phyloP scores from a whole-genome alignment of 2,113 vertebrate genomes.

The Alexandromys fortis region DNA sequence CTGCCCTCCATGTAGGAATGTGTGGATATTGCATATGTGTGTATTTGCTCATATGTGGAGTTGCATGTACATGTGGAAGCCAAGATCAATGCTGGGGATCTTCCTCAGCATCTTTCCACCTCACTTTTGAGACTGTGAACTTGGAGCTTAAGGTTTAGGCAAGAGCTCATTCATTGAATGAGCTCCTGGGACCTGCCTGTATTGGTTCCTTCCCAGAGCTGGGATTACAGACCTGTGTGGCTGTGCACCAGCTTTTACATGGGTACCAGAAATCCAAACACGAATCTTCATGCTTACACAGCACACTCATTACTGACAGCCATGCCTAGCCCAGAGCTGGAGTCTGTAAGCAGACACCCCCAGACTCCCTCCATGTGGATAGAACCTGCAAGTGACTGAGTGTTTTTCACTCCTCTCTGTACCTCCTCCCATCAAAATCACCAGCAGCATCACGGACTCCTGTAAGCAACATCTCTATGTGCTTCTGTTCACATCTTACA shows the following conservation, averaged over 20 bases:
- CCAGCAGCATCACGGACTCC: neutral
- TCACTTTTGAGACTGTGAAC: neutral
- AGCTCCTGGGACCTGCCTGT: neutral
- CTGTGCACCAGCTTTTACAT: neutral
- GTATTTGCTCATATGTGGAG: neutral
- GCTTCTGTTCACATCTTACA: neutral
- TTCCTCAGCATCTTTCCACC: neutral
- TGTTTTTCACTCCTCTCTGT: neutral
- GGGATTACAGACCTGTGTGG: neutral
- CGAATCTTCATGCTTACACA: neutral
- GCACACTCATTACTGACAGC: neutral
- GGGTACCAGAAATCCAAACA: too few species aligned
- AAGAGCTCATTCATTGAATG: neutral
- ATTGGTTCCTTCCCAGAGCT: neutral
- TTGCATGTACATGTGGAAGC: neutral
- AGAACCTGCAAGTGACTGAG: neutral
- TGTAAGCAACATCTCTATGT: neutral
- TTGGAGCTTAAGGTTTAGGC: neutral
- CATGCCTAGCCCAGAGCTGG: neutral
- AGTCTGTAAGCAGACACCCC: neutral
- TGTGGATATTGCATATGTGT: neutral
- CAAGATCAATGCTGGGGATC: neutral
- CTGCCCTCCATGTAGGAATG: neutral
- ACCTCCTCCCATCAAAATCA: accelerated
- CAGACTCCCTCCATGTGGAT: too few species aligned